Base-by-base conservation (phyloP, 1,140 invertebrate species). In the Lordiphosa clarofinis region DNA sequence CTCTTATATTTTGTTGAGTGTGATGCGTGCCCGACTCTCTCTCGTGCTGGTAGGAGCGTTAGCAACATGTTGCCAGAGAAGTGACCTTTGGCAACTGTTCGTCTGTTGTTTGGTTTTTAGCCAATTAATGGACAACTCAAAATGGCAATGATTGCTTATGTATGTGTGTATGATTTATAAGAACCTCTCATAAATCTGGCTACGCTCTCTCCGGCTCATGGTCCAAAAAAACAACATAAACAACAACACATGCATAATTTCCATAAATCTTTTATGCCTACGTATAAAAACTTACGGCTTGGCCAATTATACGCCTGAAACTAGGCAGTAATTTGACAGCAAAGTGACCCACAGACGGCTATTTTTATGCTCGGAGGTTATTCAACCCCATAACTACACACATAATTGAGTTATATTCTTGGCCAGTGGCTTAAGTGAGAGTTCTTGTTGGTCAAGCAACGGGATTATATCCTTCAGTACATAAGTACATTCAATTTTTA, bases 301-400 rank as follows among this genome's bases (percentile, higher is more conserved):
- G 67, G 62, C 78, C 78, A 82, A 84, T 82, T 84, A 84, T 73
- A 64, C 64, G 78, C 57, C 68, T 46, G 47, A 53, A 69, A 76
- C 73, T 73, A 78, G 72, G 68, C 73, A 82, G 73, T 82, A 82
- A 82, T 82, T 82, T 82, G 76, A 82, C 76, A 82, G 73, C 50
- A 70, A 71, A 81, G 59, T 69, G 72, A 62, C 61, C 58, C 39
- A 53, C 64, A 82, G 56, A 60, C 60, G 35, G 54, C 58, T 53
- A 59, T 43, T 44, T 46, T 47, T 28, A 52, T 52, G 11, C 15
- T 37, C 10, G 28, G 24, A 43, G 56, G 46, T 42, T 53, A 62
- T 31, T 76, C 47, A 66, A 56, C 73, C 52, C 56, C 11, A 74
- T 67, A 66, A 67, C 52, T 73, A 54, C 58, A 56, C 62, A 39